A percentile compares a stretch with the other conserved stretches of the same genome.
Conservation (phyloP, 2,797 vertebrate species). For the Holocentrus rufus region DNA sequence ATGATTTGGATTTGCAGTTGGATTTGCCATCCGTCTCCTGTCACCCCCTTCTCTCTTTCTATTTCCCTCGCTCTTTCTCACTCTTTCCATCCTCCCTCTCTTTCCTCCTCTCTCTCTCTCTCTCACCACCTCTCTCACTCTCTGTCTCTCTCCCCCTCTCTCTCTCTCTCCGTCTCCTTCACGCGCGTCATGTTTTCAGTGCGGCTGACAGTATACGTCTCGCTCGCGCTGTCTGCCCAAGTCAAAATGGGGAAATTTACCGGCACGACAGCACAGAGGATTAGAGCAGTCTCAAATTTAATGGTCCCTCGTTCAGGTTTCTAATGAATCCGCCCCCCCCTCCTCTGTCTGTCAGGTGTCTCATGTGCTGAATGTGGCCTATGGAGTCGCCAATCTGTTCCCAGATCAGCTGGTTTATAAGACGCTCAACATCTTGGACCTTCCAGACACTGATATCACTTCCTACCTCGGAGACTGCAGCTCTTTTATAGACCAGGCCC, state of each 20-base stretch:
- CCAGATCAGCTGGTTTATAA: conserved; percentile 87
- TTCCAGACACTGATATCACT: conserved; percentile 90
- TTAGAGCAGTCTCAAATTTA: too few relatives aligned
- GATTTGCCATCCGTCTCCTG: conserved; percentile 67
- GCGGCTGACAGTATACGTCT: conserved; percentile 45
- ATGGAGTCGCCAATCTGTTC: conserved; percentile 89
- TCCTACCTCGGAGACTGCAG: conserved; percentile 90
- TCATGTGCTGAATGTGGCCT: conserved; percentile 93
- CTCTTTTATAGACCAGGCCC: conserved; percentile 89
- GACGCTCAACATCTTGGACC: conserved; percentile 88
- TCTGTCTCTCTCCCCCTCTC: not conserved
- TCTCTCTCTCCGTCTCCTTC: conserved; percentile 52
- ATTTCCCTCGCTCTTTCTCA: not conserved
- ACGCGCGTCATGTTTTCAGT: conserved; percentile 61
- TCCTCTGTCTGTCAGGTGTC: conserved; percentile 84
- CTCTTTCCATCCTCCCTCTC: conserved; percentile 25
- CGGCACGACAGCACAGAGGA: too few relatives aligned
- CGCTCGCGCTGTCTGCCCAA: conserved; percentile 6
- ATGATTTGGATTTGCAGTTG: conserved; percentile 59
- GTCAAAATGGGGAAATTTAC: too few relatives aligned
- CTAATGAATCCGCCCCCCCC: not conserved
- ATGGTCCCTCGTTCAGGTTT: conserved; percentile 38
- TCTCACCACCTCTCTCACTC: conserved; percentile 34
- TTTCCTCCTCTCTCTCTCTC: not conserved
- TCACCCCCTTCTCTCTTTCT: conserved; percentile 2